Conservation (phyloP, 2,888 invertebrate species). For the Coronaproctus castanopsis region DNA sequence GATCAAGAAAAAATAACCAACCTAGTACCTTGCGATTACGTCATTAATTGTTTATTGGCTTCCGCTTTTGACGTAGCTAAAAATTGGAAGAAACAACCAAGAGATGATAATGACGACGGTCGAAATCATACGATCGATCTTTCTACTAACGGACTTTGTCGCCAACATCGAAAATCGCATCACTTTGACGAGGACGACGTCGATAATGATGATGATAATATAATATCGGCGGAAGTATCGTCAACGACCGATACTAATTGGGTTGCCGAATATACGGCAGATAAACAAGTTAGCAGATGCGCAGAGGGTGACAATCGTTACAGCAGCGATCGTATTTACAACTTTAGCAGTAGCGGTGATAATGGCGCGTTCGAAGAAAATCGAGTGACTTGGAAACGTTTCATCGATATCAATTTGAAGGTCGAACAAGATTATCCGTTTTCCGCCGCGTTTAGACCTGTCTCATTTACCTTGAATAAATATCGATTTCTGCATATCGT, state of each 20-base stretch:
- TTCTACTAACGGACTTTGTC: too few species aligned
- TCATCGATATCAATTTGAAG: neutral
- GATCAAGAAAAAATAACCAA: slow-evolving; percentile 35
- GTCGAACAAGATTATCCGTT: neutral
- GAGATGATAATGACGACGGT: too few species aligned
- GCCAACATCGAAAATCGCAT: too few species aligned
- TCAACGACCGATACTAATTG: neutral
- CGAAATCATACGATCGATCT: too few species aligned
- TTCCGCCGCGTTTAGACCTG: neutral
- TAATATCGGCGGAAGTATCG: too few species aligned
- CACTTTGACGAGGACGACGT: too few species aligned
- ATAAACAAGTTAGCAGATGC: neutral
- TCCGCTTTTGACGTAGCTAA: slow-evolving; percentile 33
- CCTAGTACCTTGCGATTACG: slow-evolving; percentile 46
- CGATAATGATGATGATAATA: too few species aligned
- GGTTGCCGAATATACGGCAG: neutral
- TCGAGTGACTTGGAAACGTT: neutral
- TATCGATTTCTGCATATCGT: slow-evolving; percentile 32
- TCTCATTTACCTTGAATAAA: slow-evolving; percentile 35
- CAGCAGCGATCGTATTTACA: neutral
- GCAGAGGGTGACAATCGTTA: neutral
- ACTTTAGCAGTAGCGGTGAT: neutral
- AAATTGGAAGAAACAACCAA: neutral
- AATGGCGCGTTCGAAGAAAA: too few species aligned
- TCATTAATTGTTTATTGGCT: slow-evolving; percentile 38